These are phyloP conservation scores for Dasyprocta punctata DNA, from an alignment of 2,113 vertebrate genomes.

Conservation along the genomic window DNA sequence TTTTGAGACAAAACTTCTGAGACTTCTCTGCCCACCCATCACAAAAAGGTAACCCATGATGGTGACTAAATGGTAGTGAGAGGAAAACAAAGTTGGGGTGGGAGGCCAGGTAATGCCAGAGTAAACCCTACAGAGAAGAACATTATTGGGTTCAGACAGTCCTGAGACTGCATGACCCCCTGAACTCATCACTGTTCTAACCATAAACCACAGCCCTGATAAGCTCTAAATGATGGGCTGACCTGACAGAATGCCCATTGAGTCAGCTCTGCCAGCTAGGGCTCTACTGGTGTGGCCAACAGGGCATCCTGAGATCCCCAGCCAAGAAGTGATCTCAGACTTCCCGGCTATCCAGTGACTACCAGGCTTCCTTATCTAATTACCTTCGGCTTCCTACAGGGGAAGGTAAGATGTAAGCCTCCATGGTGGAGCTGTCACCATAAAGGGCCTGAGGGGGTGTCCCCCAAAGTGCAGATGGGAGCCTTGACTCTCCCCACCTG, in stretches of 20 bases:
- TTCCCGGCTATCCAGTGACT: neutral
- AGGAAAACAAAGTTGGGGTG: neutral
- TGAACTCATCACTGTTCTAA: neutral
- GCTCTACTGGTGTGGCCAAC: neutral
- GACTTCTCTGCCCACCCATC: neutral
- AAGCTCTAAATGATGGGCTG: constrained; percentile 18
- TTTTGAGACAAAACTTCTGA: too few species aligned
- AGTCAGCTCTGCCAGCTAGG: neutral
- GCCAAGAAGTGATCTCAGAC: neutral
- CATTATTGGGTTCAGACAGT: neutral
- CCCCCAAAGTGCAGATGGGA: neutral
- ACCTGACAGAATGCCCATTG: neutral
- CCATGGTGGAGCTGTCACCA: neutral
- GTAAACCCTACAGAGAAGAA: neutral
- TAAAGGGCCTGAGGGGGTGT: neutral
- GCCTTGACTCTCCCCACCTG: neutral
- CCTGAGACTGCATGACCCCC: neutral
- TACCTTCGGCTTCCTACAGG: neutral
- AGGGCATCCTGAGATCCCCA: neutral
- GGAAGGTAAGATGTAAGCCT: too few species aligned
- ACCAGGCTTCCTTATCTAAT: neutral
- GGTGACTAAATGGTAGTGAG: neutral
- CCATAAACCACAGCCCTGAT: neutral
- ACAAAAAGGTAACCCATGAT: neutral
- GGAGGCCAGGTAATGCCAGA: neutral